phyloP scores from a whole-genome alignment of 2,113 vertebrate genomes.

The Arizona elegans region DNA sequence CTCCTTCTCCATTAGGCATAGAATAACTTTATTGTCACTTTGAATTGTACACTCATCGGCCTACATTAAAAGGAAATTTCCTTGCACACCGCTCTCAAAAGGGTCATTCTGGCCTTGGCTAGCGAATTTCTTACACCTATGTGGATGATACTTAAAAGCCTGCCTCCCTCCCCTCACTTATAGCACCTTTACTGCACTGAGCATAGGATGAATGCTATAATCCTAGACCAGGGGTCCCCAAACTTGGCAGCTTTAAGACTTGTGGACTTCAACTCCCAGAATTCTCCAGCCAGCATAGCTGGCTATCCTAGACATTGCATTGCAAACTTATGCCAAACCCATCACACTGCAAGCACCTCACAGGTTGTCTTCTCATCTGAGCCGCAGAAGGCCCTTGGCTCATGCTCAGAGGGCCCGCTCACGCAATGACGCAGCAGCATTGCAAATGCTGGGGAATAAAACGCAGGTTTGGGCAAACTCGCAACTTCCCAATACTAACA shows the following conservation, averaged over 20 bases:
- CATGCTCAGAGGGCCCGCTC: background rate
- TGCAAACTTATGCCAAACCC: background rate
- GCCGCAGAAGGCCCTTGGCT: background rate
- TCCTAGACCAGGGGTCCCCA: background rate
- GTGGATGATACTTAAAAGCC: background rate
- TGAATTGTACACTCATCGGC: no score
- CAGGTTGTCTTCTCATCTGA: background rate
- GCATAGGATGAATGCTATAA: background rate
- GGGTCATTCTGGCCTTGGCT: background rate
- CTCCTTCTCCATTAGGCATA: background rate
- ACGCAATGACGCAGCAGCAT: background rate
- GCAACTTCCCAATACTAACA: background rate
- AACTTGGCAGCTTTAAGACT: no score
- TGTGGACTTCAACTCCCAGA: no score
- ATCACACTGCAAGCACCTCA: background rate
- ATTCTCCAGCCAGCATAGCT: no score
- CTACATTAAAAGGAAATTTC: no score
- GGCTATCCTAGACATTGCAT: background rate
- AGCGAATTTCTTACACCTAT: background rate
- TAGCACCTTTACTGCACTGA: background rate
- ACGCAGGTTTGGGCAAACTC: background rate
- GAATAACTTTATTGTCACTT: no score
- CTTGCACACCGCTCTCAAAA: background rate
- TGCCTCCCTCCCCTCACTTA: no score
- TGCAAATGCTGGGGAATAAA: background rate